Percentiles rank a stretch among this genome's conserved stretches.
Conservation (phyloP, 2,888 invertebrate species). For the Vandiemenella viatica region DNA sequence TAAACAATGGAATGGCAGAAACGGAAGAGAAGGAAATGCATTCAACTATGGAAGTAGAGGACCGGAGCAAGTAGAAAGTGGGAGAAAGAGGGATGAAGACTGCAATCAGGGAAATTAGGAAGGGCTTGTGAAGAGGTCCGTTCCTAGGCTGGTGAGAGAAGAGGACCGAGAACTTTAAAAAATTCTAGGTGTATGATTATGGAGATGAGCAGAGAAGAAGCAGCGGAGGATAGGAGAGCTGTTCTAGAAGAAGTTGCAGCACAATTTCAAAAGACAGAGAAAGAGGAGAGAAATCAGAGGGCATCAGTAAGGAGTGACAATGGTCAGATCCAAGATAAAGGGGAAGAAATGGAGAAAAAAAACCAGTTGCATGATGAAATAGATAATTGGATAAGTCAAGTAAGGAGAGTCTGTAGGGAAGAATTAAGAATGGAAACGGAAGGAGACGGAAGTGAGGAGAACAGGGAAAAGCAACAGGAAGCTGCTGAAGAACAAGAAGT, state of each 20-base stretch:
- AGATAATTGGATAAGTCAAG: too few relatives aligned
- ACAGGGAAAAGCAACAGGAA: background rate
- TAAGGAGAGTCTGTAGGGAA: background rate
- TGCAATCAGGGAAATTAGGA: background rate
- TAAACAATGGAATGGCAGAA: too few relatives aligned
- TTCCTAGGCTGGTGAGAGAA: too few relatives aligned
- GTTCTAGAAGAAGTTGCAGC: too few relatives aligned
- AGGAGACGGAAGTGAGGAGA: background rate
- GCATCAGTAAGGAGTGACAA: background rate
- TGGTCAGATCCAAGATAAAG: too few relatives aligned
- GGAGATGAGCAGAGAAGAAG: background rate
- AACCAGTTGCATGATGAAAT: too few relatives aligned
- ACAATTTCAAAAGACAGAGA: background rate
- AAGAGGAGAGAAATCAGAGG: background rate
- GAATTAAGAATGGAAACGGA: background rate
- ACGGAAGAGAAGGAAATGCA: too few relatives aligned
- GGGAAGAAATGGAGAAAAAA: too few relatives aligned
- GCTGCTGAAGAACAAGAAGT: too few relatives aligned
- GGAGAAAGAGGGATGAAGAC: background rate
- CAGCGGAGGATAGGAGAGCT: background rate
- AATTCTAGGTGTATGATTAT: background rate
- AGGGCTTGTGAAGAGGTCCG: background rate
- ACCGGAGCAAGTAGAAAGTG: too few relatives aligned
- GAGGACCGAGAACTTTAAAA: too few relatives aligned
- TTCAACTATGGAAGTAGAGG: too few relatives aligned